These are phyloP conservation scores for Simalia tracyae DNA, from an alignment of 2,797 vertebrate genomes.

Conservation along the genomic window DNA sequence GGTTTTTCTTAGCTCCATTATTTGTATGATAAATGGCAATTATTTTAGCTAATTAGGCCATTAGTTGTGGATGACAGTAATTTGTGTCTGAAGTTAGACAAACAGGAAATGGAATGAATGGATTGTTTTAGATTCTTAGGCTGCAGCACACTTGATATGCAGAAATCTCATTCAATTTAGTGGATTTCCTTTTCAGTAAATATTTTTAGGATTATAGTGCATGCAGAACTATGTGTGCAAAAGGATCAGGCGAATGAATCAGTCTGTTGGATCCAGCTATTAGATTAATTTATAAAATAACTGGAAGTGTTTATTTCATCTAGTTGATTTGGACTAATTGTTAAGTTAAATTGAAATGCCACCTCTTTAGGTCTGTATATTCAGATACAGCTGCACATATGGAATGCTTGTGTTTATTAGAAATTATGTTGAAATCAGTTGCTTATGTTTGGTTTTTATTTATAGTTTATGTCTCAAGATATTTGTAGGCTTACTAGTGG, in stretches of 20 bases:
- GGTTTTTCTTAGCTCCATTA: background rate
- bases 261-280: background rate
- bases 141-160: background rate
- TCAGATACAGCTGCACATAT: background rate
- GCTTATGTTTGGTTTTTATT: background rate
- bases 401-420: background rate
- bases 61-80: background rate
- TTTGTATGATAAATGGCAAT: background rate
- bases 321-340: background rate
- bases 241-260: background rate
- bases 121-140: background rate
- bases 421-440: background rate
- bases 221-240: background rate
- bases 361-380: background rate
- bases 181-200: background rate
- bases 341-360: background rate
- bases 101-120: background rate
- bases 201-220: background rate
- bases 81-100: background rate
- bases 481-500: background rate
- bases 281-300: background rate
- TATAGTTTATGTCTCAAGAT: background rate
- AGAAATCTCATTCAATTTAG: background rate
- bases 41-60: background rate
- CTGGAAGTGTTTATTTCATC: constrained; percentile 2